phyloP scores from a whole-genome alignment of 2,113 vertebrate species.

The Vanacampus margaritifer region DNA sequence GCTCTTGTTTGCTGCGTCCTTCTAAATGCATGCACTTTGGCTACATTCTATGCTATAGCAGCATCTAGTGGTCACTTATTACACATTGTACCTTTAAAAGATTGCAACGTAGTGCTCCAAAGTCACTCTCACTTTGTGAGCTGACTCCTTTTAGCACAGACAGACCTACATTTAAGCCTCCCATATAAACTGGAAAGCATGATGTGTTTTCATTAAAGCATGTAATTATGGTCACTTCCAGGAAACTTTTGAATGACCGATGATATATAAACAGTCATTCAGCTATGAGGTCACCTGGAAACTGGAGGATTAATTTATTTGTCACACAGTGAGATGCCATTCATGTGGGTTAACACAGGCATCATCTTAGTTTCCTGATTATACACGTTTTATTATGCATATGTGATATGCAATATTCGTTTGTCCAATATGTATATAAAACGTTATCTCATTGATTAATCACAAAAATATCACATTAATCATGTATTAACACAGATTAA shows the following conservation, averaged over 20 bases:
- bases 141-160: not conserved
- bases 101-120: not conserved
- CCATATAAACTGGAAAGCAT: slow-evolving; percentile 21
- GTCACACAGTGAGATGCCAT: not conserved
- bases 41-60: no score
- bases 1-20: no score
- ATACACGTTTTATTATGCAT: not conserved
- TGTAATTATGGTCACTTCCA: slow-evolving; percentile 31
- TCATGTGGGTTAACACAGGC: not conserved
- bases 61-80: no score
- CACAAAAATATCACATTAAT: no score
- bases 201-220: slow-evolving; percentile 25
- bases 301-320: slow-evolving; percentile 1
- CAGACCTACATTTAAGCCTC: slow-evolving; percentile 20
- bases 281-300: slow-evolving; percentile 11
- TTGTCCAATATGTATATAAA: not conserved
- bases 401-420: not conserved
- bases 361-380: not conserved
- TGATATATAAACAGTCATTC: slow-evolving; percentile 27
- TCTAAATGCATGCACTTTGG: no score
- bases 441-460: no score
- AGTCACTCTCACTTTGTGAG: not conserved
- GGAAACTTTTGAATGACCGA: slow-evolving; percentile 35
- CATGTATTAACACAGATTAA: no score
- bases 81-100: no score